Base-by-base conservation (phyloP, 1,140 invertebrate genomes). In the Popillia japonica region DNA sequence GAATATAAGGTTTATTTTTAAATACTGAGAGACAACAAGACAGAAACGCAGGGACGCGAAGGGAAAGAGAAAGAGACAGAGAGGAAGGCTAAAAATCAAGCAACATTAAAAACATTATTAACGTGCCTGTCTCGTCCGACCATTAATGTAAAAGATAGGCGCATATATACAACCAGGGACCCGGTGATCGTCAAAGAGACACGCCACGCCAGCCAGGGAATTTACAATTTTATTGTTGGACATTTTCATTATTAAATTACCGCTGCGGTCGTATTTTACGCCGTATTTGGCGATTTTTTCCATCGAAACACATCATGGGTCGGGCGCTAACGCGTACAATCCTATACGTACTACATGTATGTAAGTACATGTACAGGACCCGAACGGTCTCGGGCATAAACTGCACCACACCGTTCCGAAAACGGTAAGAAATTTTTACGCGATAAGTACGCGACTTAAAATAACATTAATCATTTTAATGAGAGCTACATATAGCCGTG, bases 211-310 rank as follows among this genome's bases (percentile, higher is more conserved):
- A 34, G 27, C 27, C 27, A 34, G 61, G 61, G 61, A 68, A 68
- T 68, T 68, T 68, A 68, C 61, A 68, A 68, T 68, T 68, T 68
- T 68, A 68, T 68, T 68, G 61, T 68, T 68, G 61, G 61, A 22
- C 61, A 68, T 68, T 68, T 68, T 68, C 61, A 68, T 68, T 68
- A 68, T 68, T 68, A 68, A 68, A 68, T 68, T 68, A 68, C 61
- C 61, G 61, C 61, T 11, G 61, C 22, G 22, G 27, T 68, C 61
- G 61, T 34, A 68, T 68, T 34, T 68, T 68, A 34, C 61, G 61
- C 61, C 61, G 61, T 68, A 68, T 68, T 55, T 68, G 61, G 61
- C 61, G 61, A 68, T 68, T 68, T 68, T 68, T 68, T 68, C 61
- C 61, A 22, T 55, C 27, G 27, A 34, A 34, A 34, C 27, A 34